These are phyloP conservation scores for Euzophera pinguis DNA, from an alignment of 2,888 invertebrate species.

Conservation along the genomic window DNA sequence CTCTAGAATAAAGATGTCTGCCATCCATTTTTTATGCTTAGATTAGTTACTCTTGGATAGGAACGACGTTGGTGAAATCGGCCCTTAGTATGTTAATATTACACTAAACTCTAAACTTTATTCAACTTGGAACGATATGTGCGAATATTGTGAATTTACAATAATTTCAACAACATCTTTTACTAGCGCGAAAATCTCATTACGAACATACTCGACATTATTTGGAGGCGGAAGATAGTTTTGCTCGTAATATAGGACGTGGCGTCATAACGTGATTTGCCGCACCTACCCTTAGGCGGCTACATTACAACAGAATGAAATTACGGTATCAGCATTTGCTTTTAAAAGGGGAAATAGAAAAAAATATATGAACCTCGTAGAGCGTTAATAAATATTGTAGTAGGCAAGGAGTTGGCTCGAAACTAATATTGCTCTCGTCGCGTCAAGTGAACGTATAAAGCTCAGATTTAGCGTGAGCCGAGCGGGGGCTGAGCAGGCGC, in stretches of 20 bases:
- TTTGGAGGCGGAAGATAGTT: conserved; percentile 9
- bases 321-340: conserved; percentile 36
- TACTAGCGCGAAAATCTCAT: conserved; percentile 1
- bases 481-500: conserved; percentile 74
- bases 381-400: conserved; percentile 77
- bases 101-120: too few relatives aligned
- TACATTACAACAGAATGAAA: conserved; percentile 21
- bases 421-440: conserved; percentile 78
- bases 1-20: too few relatives aligned
- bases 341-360: conserved; percentile 47
- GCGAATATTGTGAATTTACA: too few relatives aligned
- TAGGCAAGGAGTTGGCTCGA: conserved; percentile 70
- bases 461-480: conserved; percentile 77
- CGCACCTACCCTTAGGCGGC: conserved; percentile 15
- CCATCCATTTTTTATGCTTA: too few relatives aligned
- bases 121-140: too few relatives aligned
- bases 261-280: conserved; percentile 11
- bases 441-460: conserved; percentile 80
- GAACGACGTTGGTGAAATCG: too few relatives aligned
- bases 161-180: background rate
- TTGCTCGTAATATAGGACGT: conserved; percentile 9
- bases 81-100: too few relatives aligned
- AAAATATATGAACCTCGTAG: conserved; percentile 42
- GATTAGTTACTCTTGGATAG: too few relatives aligned
- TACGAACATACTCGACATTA: background rate